Conservation (phyloP, 2,888 invertebrate genomes). For the Glyphotaelius pellucidus region DNA sequence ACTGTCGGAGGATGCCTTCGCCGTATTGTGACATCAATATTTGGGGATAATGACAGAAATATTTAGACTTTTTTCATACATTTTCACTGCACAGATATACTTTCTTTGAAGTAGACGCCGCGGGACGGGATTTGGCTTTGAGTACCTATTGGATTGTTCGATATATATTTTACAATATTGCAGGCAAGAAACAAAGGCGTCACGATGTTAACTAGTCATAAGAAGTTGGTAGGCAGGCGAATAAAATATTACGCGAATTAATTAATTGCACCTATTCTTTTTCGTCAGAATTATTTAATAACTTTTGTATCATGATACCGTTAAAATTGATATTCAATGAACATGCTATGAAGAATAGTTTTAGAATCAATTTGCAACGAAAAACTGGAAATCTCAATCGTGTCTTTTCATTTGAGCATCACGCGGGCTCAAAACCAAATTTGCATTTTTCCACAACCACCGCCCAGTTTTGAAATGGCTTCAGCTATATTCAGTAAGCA, state of each 20-base stretch:
- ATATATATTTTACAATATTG: neutral
- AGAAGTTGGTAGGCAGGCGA: neutral
- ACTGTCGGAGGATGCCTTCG: slow-evolving; percentile 40
- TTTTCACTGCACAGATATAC: slow-evolving; percentile 1
- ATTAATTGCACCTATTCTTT: too few relatives aligned
- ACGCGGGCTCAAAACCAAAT: neutral
- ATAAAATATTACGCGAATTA: too few relatives aligned
- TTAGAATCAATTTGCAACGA: too few relatives aligned
- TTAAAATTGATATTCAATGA: too few relatives aligned
- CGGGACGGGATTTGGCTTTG: neutral
- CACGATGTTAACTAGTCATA: too few relatives aligned
- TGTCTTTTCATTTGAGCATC: too few relatives aligned
- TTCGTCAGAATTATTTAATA: neutral
- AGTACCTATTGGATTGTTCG: neutral
- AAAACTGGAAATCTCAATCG: too few relatives aligned
- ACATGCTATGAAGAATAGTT: too few relatives aligned
- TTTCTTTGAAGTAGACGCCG: neutral
- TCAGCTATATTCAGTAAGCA: too few relatives aligned
- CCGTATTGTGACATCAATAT: slow-evolving; percentile 65
- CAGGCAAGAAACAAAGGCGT: neutral
- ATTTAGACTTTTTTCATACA: slow-evolving; percentile 58
- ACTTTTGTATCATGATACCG: neutral
- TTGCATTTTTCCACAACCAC: neutral
- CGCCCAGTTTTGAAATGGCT: neutral
- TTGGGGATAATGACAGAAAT: slow-evolving; percentile 63